Evolutionary conservation across 2,113 vertebrate species (phyloP).

Genomic region (Polypterus senegalus): DNA sequence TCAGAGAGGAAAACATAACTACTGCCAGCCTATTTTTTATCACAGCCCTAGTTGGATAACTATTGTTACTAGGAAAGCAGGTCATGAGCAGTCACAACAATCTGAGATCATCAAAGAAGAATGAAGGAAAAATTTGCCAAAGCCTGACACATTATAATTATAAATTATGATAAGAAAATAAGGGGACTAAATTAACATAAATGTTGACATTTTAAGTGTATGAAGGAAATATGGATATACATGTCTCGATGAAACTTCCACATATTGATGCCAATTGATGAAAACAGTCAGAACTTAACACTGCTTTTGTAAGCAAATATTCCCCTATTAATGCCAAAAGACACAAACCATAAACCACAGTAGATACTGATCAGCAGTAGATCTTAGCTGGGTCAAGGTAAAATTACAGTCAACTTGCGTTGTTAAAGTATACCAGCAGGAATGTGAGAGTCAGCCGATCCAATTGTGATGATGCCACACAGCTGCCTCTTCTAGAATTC

Average conservation of each 20-base stretch:
- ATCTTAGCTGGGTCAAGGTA: slow-evolving; percentile 9
- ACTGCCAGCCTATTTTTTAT: not conserved
- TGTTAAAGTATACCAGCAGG: not conserved
- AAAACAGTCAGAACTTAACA: slow-evolving; percentile 44
- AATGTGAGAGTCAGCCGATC: slow-evolving; percentile 15
- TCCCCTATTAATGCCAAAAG: slow-evolving; percentile 35
- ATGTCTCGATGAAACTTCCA: slow-evolving; percentile 38
- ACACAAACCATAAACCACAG: slow-evolving; percentile 38
- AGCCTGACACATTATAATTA: slow-evolving; percentile 40
- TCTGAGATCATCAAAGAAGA: slow-evolving; percentile 35
- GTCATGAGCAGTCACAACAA: slow-evolving; percentile 36
- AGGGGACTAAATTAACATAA: slow-evolving; percentile 49
- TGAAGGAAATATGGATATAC: slow-evolving; percentile 47
- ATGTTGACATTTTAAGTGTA: slow-evolving; percentile 44
- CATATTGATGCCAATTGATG: slow-evolving; percentile 44
- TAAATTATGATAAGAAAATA: slow-evolving; percentile 43
- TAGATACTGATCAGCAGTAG: slow-evolving; percentile 23
- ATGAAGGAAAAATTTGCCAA: slow-evolving; percentile 37
- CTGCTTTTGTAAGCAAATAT: slow-evolving; percentile 33
- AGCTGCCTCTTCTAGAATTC: too few relatives aligned
- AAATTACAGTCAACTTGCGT: slow-evolving; percentile 11
- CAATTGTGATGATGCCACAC: not conserved
- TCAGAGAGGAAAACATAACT: slow-evolving; percentile 5
- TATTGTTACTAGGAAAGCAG: slow-evolving; percentile 22
- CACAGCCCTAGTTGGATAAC: slow-evolving; percentile 15